These are phyloP conservation scores for Leptodirus hochenwartii DNA, from an alignment of 2,888 invertebrate species.

Conservation along the genomic window DNA sequence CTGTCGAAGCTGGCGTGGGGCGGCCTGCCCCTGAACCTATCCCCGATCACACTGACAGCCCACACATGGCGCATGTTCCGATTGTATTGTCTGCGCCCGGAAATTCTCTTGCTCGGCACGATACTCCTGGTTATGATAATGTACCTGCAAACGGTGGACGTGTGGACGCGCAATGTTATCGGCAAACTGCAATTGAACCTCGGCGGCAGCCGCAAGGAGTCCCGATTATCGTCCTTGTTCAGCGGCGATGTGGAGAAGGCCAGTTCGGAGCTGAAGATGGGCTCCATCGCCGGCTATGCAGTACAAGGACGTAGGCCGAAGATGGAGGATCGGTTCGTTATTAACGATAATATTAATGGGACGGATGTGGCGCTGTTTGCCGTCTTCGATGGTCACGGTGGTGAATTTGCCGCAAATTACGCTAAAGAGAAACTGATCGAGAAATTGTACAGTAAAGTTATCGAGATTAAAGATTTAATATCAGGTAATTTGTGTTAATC, in stretches of 20 bases:
- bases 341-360: conserved; percentile 68
- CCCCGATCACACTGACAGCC: conserved; percentile 39
- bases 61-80: conserved; percentile 66
- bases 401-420: conserved; percentile 87
- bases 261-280: conserved; percentile 61
- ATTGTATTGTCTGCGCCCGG: conserved; percentile 61
- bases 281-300: conserved; percentile 70
- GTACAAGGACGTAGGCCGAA: conserved; percentile 76
- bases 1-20: conserved; percentile 65
- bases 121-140: conserved; percentile 52
- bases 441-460: conserved; percentile 57
- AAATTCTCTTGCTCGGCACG: conserved; percentile 54
- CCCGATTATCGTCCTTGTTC: conserved; percentile 35
- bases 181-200: conserved; percentile 51
- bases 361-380: conserved; percentile 79
- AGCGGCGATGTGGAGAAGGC: conserved; percentile 36
- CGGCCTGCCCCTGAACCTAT: conserved; percentile 51
- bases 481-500: conserved; percentile 30
- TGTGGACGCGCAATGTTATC: conserved; percentile 58
- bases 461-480: conserved; percentile 50
- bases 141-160: conserved; percentile 67
- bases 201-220: conserved; percentile 35
- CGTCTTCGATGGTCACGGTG: conserved; percentile 91
- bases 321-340: conserved; percentile 90
- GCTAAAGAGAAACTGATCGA: conserved; percentile 75